These are phyloP conservation scores for Tiaroga cobitis DNA, from an alignment of 2,797 vertebrate species.

Conservation along the genomic window DNA sequence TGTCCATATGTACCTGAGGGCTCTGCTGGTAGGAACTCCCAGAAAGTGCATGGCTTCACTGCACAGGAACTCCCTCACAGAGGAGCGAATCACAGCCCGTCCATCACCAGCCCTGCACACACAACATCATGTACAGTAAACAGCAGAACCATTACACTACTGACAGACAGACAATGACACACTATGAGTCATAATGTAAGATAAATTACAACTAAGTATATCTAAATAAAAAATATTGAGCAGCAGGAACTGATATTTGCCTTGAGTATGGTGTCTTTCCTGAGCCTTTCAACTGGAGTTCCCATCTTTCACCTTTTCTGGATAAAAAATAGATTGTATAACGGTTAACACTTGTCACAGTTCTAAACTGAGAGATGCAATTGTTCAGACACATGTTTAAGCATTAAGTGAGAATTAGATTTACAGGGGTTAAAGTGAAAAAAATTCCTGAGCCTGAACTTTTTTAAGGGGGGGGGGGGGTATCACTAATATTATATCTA, in stretches of 20 bases:
- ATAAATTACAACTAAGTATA: too few relatives aligned
- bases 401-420: neutral
- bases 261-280: slow-evolving; percentile 85
- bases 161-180: neutral
- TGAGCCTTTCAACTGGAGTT: slow-evolving; percentile 86
- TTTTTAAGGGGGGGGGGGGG: too few relatives aligned
- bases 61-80: slow-evolving; percentile 84
- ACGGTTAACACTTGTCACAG: neutral
- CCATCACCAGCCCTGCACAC: slow-evolving; percentile 80
- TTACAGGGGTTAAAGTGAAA: too few relatives aligned
- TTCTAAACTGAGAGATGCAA: neutral
- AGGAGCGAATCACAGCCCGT: slow-evolving; percentile 84
- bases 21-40: slow-evolving; percentile 84
- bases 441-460: too few relatives aligned
- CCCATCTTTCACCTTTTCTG: slow-evolving; percentile 82
- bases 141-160: neutral
- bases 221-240: too few relatives aligned
- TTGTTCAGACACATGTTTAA: neutral
- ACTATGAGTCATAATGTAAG: too few relatives aligned
- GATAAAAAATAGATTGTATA: neutral
- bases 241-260: slow-evolving; percentile 58
- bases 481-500: too few relatives aligned
- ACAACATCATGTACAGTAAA: neutral
- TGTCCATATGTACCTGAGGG: slow-evolving; percentile 74
- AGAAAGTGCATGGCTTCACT: slow-evolving; percentile 85